These are phyloP conservation scores for Scortum barcoo DNA, from an alignment of 2,113 vertebrate genomes.

Conservation along the genomic window DNA sequence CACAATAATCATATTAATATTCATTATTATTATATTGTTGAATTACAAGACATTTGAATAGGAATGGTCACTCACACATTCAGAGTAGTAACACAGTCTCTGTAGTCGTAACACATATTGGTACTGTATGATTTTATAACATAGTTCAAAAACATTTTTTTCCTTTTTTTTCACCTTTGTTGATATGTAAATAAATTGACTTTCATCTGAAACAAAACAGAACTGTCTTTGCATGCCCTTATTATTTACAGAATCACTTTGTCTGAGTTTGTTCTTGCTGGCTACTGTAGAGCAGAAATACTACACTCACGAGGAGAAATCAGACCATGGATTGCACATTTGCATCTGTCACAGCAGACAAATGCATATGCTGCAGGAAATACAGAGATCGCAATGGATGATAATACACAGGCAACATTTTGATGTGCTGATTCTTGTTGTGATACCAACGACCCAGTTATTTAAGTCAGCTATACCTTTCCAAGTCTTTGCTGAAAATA, in stretches of 20 bases:
- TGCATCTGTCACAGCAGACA: constrained; percentile 3
- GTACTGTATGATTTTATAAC: constrained; percentile 74
- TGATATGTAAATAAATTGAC: constrained; percentile 75
- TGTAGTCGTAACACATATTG: constrained; percentile 77
- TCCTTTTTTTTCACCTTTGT: constrained; percentile 67
- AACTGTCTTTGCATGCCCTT: constrained; percentile 81
- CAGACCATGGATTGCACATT: constrained; percentile 13
- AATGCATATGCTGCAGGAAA: constrained; percentile 32
- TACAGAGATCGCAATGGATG: constrained; percentile 21
- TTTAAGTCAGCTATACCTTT: background rate
- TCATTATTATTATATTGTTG: constrained; percentile 71
- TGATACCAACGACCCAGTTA: constrained; percentile 16
- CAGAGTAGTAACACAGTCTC: constrained; percentile 79
- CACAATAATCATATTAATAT: constrained; percentile 80
- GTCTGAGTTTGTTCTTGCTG: constrained; percentile 75
- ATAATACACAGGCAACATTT: constrained; percentile 11
- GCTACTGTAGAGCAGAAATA: constrained; percentile 71
- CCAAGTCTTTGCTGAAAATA: constrained; percentile 4
- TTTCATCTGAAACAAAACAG: constrained; percentile 72
- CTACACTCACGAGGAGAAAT: constrained; percentile 45
- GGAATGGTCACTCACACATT: constrained; percentile 79
- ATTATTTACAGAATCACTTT: constrained; percentile 80
- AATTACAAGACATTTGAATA: constrained; percentile 79
- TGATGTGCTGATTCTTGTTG: constrained; percentile 7
- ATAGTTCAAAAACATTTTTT: constrained; percentile 72